Percentiles rank a stretch among this genome's conserved stretches.
Evolutionary conservation across 1,140 invertebrate genomes (phyloP).

Genomic region (Dufourea novaeangliae): DNA sequence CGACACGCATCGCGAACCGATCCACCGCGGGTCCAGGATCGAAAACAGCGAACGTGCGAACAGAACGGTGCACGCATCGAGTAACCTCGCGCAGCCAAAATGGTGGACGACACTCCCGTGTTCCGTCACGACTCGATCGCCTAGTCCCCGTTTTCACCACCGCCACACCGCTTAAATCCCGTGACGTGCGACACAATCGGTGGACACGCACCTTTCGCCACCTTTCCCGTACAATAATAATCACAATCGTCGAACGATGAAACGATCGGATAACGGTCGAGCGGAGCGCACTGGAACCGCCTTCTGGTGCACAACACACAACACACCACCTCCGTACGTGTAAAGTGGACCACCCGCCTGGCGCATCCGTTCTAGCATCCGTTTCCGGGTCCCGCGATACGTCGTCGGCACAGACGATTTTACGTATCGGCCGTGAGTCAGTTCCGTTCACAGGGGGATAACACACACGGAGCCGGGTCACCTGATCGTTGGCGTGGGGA

Average conservation of each 20-base stretch:
- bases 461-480: slow-evolving; percentile 13
- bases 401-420: background rate
- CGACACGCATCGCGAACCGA: background rate
- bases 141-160: slow-evolving; percentile 35
- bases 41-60: slow-evolving; percentile 11
- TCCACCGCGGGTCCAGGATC: background rate
- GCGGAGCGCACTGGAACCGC: slow-evolving; percentile 48
- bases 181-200: slow-evolving; percentile 8
- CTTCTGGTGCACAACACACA: slow-evolving; percentile 49
- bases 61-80: slow-evolving; percentile 51
- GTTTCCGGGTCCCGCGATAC: slow-evolving; percentile 11
- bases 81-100: slow-evolving; percentile 79
- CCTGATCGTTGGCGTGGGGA: slow-evolving; percentile 58
- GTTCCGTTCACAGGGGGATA: background rate
- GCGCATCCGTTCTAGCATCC: slow-evolving; percentile 2
- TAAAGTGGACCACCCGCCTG: slow-evolving; percentile 48
- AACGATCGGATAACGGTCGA: slow-evolving; percentile 14
- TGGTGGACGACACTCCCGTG: slow-evolving; percentile 79
- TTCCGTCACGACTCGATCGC: slow-evolving; percentile 51
- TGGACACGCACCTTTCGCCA: background rate
- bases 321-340: slow-evolving; percentile 41
- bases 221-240: background rate
- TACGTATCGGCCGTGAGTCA: background rate
- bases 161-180: background rate
- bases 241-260: background rate